Evolutionary conservation across 2,113 vertebrate species (phyloP).

Genomic region (Willisornis vidua): DNA sequence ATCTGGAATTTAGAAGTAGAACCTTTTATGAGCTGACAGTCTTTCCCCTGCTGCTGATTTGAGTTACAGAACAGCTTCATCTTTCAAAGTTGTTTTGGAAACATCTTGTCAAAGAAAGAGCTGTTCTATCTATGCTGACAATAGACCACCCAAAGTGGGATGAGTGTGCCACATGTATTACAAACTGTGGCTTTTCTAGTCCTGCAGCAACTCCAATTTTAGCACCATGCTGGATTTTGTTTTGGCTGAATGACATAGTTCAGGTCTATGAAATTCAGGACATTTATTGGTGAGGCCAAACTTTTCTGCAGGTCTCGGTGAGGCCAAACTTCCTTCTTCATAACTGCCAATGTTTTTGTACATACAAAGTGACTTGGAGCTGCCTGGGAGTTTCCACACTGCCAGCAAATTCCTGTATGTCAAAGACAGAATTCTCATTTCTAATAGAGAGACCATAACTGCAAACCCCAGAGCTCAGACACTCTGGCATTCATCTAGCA

Average conservation of each 20-base stretch:
- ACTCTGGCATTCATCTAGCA: not conserved
- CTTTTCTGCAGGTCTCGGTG: not conserved
- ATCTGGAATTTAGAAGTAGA: not conserved
- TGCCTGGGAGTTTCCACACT: not conserved
- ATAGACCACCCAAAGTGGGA: not conserved
- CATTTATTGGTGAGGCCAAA: not conserved
- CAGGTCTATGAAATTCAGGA: not conserved
- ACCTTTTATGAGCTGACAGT: not conserved
- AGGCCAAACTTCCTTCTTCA: not conserved
- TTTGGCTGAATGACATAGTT: not conserved
- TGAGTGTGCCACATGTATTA: accelerated
- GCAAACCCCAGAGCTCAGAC: not conserved
- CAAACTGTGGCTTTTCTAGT: not conserved
- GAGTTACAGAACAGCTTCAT: not conserved
- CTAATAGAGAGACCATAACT: not conserved
- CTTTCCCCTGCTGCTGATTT: not conserved
- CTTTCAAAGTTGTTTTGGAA: constrained; percentile 1
- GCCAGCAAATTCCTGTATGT: not conserved
- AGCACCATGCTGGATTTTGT: not conserved
- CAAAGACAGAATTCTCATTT: not conserved
- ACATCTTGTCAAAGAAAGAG: not conserved
- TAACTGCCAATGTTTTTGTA: not conserved
- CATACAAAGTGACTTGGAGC: not conserved
- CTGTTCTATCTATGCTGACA: not conserved
- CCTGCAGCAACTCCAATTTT: not conserved